phyloP scores from a whole-genome alignment of 2,888 invertebrate genomes.

The Harpagoxenus sublaevis region DNA sequence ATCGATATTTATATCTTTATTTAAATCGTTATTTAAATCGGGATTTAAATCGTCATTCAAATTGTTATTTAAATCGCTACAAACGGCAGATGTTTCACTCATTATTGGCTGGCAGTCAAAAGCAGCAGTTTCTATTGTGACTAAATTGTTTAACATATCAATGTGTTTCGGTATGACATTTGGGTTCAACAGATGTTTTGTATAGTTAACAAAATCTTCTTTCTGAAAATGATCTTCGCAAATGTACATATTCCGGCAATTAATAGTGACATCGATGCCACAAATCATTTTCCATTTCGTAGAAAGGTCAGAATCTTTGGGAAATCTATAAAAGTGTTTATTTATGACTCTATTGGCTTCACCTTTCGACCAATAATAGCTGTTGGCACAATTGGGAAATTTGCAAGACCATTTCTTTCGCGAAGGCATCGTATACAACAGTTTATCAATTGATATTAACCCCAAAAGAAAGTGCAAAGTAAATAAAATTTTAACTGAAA shows the following conservation, averaged over 20 bases:
- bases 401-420: slow-evolving; percentile 12
- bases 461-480: too few species aligned
- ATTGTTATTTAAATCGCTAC: neutral
- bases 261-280: neutral
- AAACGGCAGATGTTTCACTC: neutral
- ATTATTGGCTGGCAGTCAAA: neutral
- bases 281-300: slow-evolving; percentile 8
- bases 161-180: neutral
- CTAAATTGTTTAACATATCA: neutral
- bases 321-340: neutral
- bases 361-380: neutral
- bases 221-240: neutral
- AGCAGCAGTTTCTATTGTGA: neutral
- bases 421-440: neutral
- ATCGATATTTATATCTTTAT: neutral
- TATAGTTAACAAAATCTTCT: neutral
- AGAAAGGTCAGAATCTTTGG: neutral
- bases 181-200: neutral
- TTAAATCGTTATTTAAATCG: neutral
- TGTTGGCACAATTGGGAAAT: neutral
- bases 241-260: slow-evolving; percentile 7
- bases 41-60: too few species aligned
- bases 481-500: too few species aligned
- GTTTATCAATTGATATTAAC: neutral
- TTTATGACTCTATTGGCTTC: neutral